Conservation (phyloP, 2,113 vertebrate species). For the Heteronetta atricapilla region DNA sequence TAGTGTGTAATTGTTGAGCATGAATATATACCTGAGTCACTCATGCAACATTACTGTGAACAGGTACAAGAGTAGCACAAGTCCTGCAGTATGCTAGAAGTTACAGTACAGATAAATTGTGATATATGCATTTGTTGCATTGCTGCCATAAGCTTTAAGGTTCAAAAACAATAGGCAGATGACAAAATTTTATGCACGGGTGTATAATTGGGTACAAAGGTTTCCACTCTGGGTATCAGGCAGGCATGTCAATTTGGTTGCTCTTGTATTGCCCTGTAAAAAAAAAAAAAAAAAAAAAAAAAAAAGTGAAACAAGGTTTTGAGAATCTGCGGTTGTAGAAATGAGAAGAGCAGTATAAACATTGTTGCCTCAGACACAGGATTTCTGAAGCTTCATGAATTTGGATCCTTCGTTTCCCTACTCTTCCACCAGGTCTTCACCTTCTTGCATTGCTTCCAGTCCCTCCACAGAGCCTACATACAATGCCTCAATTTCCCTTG, state of each 20-base stretch:
- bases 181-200: fast-evolving
- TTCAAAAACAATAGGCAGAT: neutral
- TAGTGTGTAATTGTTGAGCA: neutral
- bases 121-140: fast-evolving
- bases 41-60: neutral
- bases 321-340: neutral
- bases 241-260: neutral
- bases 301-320: neutral
- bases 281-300: neutral
- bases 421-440: neutral
- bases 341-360: neutral
- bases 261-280: neutral
- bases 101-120: neutral
- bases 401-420: neutral
- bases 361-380: fast-evolving
- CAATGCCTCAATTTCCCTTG: neutral
- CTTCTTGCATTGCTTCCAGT: neutral
- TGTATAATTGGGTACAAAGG: neutral
- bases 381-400: neutral
- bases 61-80: neutral
- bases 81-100: fast-evolving
- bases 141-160: neutral
- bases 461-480: neutral
- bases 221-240: neutral
- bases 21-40: neutral